Conservation (phyloP, 2,113 vertebrate genomes). For the Plestiodon gilberti region DNA sequence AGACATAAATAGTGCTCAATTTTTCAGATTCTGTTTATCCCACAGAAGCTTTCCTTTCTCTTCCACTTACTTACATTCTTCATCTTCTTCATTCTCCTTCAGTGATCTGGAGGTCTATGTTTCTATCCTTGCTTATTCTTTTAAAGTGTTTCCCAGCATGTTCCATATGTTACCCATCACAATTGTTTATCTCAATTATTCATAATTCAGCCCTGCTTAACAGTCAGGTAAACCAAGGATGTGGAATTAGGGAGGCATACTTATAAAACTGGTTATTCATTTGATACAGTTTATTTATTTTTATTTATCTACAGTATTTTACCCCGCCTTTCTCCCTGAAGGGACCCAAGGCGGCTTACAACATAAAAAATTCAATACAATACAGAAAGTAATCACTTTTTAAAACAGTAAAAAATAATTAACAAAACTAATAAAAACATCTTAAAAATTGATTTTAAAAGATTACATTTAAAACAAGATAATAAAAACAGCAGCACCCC, state of each 20-base stretch:
- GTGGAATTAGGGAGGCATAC: neutral
- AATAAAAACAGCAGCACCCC: no score
- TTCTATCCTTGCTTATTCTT: neutral
- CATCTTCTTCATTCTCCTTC: neutral
- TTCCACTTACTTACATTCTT: neutral
- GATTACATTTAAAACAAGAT: no score
- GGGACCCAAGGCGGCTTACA: no score
- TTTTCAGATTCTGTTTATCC: neutral
- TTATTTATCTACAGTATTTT: no score
- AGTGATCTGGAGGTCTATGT: neutral
- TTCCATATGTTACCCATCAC: neutral
- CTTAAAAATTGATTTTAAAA: no score
- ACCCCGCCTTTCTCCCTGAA: no score
- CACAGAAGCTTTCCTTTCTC: neutral
- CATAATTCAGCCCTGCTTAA: neutral
- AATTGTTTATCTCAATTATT: neutral
- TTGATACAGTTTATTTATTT: no score
- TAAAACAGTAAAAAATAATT: no score
- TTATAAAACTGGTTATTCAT: neutral
- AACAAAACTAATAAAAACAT: no score
- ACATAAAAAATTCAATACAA: no score
- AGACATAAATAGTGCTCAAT: neutral
- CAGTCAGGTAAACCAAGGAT: neutral
- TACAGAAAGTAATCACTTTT: no score
- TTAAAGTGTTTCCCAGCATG: neutral